Conservation (phyloP, 2,888 invertebrate genomes). For the Andrena bicolor region DNA sequence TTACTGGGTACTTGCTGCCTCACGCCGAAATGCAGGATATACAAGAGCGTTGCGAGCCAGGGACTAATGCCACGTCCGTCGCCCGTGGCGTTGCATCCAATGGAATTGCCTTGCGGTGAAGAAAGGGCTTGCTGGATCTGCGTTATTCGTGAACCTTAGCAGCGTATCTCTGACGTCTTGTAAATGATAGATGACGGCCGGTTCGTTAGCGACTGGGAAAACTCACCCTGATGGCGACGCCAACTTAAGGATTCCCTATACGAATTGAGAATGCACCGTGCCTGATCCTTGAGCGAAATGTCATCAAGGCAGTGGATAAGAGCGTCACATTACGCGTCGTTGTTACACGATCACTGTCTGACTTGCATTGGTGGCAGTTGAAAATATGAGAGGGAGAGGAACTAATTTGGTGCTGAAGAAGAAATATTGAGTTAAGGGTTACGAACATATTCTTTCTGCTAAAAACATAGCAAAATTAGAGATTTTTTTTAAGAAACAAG, state of each 20-base stretch:
- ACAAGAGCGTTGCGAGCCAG: constrained; percentile 41
- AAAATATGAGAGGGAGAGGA: not conserved
- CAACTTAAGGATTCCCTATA: constrained; percentile 29
- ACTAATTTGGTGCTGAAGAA: no score
- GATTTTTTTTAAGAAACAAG: no score
- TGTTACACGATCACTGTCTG: not conserved
- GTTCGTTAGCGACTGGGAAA: constrained; percentile 24
- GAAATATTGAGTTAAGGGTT: no score
- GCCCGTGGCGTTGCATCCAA: constrained; percentile 38
- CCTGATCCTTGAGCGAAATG: constrained; percentile 2
- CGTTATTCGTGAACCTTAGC: constrained; percentile 38
- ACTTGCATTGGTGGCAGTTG: not conserved
- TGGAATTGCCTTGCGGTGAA: constrained; percentile 50
- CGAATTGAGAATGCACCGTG: not conserved
- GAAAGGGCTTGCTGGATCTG: constrained; percentile 30
- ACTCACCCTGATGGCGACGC: constrained; percentile 3
- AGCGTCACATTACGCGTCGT: not conserved
- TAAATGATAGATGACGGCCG: constrained; percentile 30
- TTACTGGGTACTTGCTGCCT: constrained; percentile 41
- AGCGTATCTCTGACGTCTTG: constrained; percentile 21
- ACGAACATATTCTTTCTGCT: no score
- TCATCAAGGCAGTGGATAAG: constrained; percentile 2
- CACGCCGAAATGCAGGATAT: constrained; percentile 45
- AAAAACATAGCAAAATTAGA: no score
- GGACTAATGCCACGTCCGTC: constrained; percentile 55